Base-by-base conservation (phyloP, 2,113 vertebrate genomes). In the Clarias macrocephalus region DNA sequence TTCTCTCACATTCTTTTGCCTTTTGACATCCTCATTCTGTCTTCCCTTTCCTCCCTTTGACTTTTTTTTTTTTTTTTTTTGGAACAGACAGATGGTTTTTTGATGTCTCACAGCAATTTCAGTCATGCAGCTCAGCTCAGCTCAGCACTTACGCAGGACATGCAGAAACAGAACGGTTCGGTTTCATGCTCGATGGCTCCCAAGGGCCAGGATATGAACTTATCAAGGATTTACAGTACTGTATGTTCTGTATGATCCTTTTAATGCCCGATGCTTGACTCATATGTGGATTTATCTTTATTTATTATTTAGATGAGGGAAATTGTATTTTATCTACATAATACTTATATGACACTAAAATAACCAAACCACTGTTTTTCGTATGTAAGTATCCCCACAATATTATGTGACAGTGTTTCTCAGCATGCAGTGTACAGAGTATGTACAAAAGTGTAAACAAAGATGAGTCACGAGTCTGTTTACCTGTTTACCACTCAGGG, bases 21-120 rank as follows among this genome's bases (percentile, higher is more conserved):
- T 65, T n/a, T 30, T 56, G 10, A 68, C 25, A 68, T 81, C 48
- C 56, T 87, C 66, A 56, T 6, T 25, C 25, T 21, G 21, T n/a
- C 57, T 65, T 28, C 75, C 57, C 54, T 30, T 52, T 15, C 19
- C 42, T 56, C 33, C 19, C 59, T 85, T 59, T 66, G 68, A 70
- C 62, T 19, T 48, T 56, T 54, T 63, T 28, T 28, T 4, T 77
- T 62, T 86, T 15, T 80, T 83, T 83, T 72, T 62, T 82, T 73
- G 75, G 85, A 83, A 57, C n/a, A 56, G 81, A 84, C 88, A 87
- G 82, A 81, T 72, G 85, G 25, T 66, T 37, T 81, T 89, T 81
- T 89, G 76, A 84, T 12, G 65, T 30, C 76, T 80, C 76, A 70
- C 76, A 86, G 85, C 52, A 86, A 25, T 80, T 25, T 42, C 85